Percentiles rank a stretch among this genome's conserved stretches.
These are phyloP conservation scores for Strigops habroptila DNA, from an alignment of 2,113 vertebrate species.

Conservation along the genomic window DNA sequence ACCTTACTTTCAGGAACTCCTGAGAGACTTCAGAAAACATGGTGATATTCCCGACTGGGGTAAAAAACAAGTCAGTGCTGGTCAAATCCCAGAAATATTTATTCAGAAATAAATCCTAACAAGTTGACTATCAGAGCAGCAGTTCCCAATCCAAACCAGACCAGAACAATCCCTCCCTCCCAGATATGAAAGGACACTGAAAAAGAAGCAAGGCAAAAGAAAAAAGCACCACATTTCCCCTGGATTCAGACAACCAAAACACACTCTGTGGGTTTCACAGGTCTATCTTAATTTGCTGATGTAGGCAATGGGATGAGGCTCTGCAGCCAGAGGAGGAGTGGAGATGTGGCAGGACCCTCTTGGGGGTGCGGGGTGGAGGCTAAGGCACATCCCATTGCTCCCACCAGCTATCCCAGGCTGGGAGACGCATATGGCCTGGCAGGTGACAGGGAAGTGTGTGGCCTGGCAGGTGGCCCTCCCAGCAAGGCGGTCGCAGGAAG, in stretches of 20 bases:
- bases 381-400: not conserved
- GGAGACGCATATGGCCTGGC: not conserved
- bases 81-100: not conserved
- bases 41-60: not conserved
- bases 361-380: accelerated
- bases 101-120: not conserved
- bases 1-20: not conserved
- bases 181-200: not conserved
- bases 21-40: not conserved
- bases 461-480: not conserved
- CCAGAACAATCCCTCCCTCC: not conserved
- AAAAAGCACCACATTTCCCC: not conserved
- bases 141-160: not conserved
- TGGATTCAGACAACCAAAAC: not conserved
- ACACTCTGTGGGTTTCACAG: not conserved
- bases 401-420: not conserved
- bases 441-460: not conserved
- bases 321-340: not conserved
- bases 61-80: not conserved
- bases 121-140: not conserved
- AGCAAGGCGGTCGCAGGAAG: not conserved
- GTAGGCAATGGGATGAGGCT: not conserved
- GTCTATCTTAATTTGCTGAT: not conserved
- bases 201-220: not conserved
- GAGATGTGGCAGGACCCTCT: accelerated